Base-by-base conservation (phyloP, 2,113 vertebrate genomes). In the Campylomormyrus tamandua region DNA sequence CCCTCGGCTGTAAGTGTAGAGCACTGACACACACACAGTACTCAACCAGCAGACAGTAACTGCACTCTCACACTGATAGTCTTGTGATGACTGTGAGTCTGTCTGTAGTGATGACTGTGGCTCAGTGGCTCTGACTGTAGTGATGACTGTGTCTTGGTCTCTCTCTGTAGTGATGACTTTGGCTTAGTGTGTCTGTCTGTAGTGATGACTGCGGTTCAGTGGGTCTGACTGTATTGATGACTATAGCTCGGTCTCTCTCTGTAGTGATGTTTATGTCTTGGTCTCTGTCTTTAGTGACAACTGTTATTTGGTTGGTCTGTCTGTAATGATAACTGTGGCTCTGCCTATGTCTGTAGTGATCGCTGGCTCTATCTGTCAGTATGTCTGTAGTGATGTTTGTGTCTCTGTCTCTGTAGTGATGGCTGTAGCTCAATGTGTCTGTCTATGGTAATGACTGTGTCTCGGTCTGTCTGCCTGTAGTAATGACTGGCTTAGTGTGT, bases 1-100 rank as follows among this genome's bases (percentile, higher is more conserved):
- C 98, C 1, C 97, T 99, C 87, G 99, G 98, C 92, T 99, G 98
- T 99, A 96, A 99, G 98, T 62, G 53, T 24, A 7, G 24, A 9
- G 7, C 56, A 62, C 56, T 62, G 56, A 9, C 21, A 62, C 21
- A 8, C 21, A n/a, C 53, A 21, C 53, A 56, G n/a, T 27, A 66
- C 62, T 66, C 62, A 27, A n/a, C 58, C 62, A 42, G 66, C 58
- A 7, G n/a, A 66, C 24, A 27, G 62, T 66, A 66, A 66, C 62
- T 66, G 62, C 62, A 27, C n/a, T 27, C 62, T 27, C 62, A 66
- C 62, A 27, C 24, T 66, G n/a, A 66, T 27, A 27, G 62, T 66
- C n/a, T 66, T 27, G 9, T 66, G 58, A 66, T 27, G 58, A 10
- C 53, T 24, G 6, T 58, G 19, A 1, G 56, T 24, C n/a, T 27